Evolutionary conservation across 1,140 invertebrate species (phyloP), one percentile per base, ranked within the genome.

Genomic region (Drosophila lini): DNA sequence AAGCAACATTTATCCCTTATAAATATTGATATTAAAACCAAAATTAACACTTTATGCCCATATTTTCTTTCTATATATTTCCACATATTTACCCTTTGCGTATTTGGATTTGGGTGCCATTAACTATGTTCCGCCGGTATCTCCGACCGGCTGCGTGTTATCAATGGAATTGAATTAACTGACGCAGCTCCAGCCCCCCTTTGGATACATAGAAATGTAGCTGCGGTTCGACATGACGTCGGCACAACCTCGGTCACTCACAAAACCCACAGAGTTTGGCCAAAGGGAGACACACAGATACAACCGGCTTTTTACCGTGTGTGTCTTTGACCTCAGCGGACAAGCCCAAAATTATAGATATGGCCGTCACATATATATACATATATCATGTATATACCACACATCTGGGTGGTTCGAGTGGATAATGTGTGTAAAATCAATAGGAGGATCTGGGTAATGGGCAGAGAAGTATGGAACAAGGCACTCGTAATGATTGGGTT

Each of bases 311-410:
- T 74, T 59, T 59, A 45, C 25, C 44, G 19, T 47, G 52, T 64
- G 71, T 63, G 80, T 83, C 80, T 83, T 83, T 83, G 80, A 83
- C 80, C 80, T 80, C 76, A 67, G 38, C 25, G 62, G 45, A 79
- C 80, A 82, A 81, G 57, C 75, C 80, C 80, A 58, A 79, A 70
- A 79, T 74, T 69, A 74, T 74, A 78, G 59, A 68, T 56, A 77
- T 36, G 58, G 7, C 41, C 57, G 15, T 15, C 56, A 44, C n/a
- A 57, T 11, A 42, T 38, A 28, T 6, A 5, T 28, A 31, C 25
- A n/a, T 34, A n/a, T 42, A n/a, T 42, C 10, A 32, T 16, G 31
- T 36, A 53, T 41, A 55, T 19, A 36, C n/a, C n/a, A 22, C 16
- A 41, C n/a, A 47, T 28, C 3, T 36, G 22, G 16, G 34, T 25